These are phyloP conservation scores for Drosophila mayaguana DNA, from an alignment of 2,888 invertebrate species.

Conservation along the genomic window DNA sequence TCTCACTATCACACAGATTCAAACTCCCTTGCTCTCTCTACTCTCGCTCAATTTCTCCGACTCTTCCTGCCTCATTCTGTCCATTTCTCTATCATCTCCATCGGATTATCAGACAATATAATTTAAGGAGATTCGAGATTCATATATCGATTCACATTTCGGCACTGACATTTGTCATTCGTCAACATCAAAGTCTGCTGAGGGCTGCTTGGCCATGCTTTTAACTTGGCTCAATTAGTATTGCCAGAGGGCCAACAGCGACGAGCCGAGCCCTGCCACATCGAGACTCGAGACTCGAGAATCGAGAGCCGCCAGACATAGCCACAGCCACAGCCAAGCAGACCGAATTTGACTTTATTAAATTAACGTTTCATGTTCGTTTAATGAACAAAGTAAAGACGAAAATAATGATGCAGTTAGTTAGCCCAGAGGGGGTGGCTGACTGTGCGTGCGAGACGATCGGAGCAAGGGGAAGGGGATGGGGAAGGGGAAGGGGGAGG, in stretches of 20 bases:
- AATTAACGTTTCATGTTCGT: slow-evolving; percentile 82
- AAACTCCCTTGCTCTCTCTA: not conserved
- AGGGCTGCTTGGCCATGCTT: slow-evolving; percentile 18
- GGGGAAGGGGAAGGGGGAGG: slow-evolving; percentile 4
- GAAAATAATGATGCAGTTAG: slow-evolving; percentile 78
- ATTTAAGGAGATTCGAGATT: not conserved
- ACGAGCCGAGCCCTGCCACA: not conserved
- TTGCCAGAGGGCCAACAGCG: slow-evolving; percentile 11
- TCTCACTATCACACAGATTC: not conserved
- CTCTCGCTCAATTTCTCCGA: not conserved
- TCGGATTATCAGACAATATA: not conserved
- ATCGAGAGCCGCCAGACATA: not conserved
- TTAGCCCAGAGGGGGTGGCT: slow-evolving; percentile 22
- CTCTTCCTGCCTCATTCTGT: not conserved
- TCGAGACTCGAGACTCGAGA: not conserved
- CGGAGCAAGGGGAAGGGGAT: not conserved
- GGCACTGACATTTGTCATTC: slow-evolving; percentile 11
- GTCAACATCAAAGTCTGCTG: slow-evolving; percentile 41
- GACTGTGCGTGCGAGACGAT: slow-evolving; percentile 1
- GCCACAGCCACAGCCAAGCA: slow-evolving; percentile 29
- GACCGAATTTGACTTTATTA: slow-evolving; percentile 74
- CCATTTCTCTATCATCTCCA: not conserved
- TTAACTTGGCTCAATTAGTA: slow-evolving; percentile 48
- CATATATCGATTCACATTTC: not conserved
- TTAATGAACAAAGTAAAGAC: slow-evolving; percentile 79